Percentiles rank a stretch among this genome's conserved stretches.
These are phyloP conservation scores for Glaucidium brasilianum DNA, from an alignment of 2,113 vertebrate species.

Conservation along the genomic window DNA sequence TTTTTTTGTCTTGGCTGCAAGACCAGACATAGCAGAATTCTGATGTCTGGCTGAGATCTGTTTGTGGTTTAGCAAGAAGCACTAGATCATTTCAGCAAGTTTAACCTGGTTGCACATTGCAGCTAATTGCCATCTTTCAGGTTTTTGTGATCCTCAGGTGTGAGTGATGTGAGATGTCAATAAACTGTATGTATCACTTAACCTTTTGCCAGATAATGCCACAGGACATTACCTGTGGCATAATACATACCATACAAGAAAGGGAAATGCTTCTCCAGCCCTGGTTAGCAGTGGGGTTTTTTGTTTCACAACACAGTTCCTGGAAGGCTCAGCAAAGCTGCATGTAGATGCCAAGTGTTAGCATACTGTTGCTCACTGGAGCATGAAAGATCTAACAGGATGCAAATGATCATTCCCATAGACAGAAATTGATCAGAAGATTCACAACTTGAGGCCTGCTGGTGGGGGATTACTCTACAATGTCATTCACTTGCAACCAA, in stretches of 20 bases:
- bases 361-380: background rate
- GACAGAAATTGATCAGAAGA: conserved; percentile 35
- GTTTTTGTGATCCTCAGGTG: background rate
- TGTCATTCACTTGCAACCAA: conserved; percentile 19
- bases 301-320: background rate
- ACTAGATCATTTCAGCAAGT: background rate
- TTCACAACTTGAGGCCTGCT: background rate
- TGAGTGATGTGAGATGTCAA: background rate
- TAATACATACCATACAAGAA: background rate
- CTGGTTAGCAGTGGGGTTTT: background rate
- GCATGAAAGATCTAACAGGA: background rate
- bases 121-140: background rate
- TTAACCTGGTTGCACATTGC: background rate
- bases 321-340: background rate
- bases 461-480: background rate
- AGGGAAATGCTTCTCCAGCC: background rate
- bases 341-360: background rate
- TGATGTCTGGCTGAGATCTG: background rate
- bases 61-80: background rate
- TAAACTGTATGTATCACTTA: background rate
- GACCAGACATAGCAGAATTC: background rate
- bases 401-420: conserved; percentile 8
- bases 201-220: background rate
- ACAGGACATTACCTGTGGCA: too few relatives aligned
- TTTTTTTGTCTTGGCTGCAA: background rate